Conservation (phyloP, 2,888 invertebrate genomes). For the Colostygia pectinataria region DNA sequence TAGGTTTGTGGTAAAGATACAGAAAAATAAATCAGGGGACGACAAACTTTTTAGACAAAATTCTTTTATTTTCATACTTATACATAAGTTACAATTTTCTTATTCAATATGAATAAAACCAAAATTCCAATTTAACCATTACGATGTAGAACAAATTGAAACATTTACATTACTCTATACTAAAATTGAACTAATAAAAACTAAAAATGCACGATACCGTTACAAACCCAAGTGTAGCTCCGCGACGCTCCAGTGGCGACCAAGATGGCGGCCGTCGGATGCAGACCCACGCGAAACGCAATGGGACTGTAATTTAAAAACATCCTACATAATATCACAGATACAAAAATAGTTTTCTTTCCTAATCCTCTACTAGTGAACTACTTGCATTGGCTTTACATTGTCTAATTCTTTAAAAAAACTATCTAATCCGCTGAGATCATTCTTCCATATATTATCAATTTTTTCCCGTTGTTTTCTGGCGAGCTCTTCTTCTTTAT, state of each 20-base stretch:
- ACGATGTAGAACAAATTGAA: conserved; percentile 68
- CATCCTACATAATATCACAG: conserved; percentile 81
- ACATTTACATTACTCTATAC: conserved; percentile 52
- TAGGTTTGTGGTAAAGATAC: conserved; percentile 70
- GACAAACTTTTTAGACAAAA: conserved; percentile 53
- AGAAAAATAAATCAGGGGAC: conserved; percentile 60
- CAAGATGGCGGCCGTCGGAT: conserved; percentile 83
- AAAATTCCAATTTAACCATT: conserved; percentile 72
- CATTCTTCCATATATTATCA: conserved; percentile 81
- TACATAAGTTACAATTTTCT: conserved; percentile 79
- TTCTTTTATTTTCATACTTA: conserved; percentile 78
- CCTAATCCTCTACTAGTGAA: conserved; percentile 57
- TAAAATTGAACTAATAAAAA: conserved; percentile 61
- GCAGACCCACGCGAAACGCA: conserved; percentile 83
- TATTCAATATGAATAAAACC: conserved; percentile 81
- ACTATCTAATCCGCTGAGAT: conserved; percentile 85
- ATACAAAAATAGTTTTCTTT: conserved; percentile 66
- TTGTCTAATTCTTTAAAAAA: conserved; percentile 86
- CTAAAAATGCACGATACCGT: conserved; percentile 81
- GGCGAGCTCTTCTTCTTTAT: conserved; percentile 72
- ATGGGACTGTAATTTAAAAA: conserved; percentile 83
- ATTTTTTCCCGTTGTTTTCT: conserved; percentile 72
- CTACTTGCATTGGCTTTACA: conserved; percentile 73
- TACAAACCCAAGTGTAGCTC: conserved; percentile 84
- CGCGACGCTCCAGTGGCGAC: conserved; percentile 82